These are phyloP conservation scores for Poeciliopsis infans DNA, from an alignment of 2,797 vertebrate species.

Conservation along the genomic window DNA sequence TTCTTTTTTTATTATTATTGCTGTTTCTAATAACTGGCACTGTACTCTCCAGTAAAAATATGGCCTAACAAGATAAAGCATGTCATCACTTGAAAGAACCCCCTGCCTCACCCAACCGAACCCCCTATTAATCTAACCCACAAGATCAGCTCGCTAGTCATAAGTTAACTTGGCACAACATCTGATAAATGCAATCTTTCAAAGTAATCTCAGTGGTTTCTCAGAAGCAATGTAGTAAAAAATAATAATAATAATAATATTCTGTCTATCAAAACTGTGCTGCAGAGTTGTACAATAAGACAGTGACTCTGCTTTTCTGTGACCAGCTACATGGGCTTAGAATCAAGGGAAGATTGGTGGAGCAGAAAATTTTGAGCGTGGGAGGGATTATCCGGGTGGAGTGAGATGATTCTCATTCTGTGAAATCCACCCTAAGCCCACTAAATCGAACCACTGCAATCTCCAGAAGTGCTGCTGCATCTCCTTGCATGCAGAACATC, in stretches of 20 bases:
- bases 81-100: slow-evolving; percentile 66
- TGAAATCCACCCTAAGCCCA: slow-evolving; percentile 55
- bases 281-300: slow-evolving; percentile 26
- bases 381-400: slow-evolving; percentile 57
- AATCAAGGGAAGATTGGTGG: slow-evolving; percentile 26
- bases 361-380: slow-evolving; percentile 48
- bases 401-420: slow-evolving; percentile 57
- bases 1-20: slow-evolving; percentile 37
- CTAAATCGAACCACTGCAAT: slow-evolving; percentile 44
- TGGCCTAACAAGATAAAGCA: slow-evolving; percentile 63
- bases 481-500: slow-evolving; percentile 31
- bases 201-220: slow-evolving; percentile 56
- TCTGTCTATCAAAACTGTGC: slow-evolving; percentile 34
- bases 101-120: slow-evolving; percentile 19
- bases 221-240: slow-evolving; percentile 20
- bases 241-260: slow-evolving; percentile 15
- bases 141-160: slow-evolving; percentile 56
- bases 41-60: slow-evolving; percentile 35
- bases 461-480: slow-evolving; percentile 32
- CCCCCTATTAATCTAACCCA: slow-evolving; percentile 62
- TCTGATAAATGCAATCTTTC: slow-evolving; percentile 54
- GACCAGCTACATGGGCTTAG: slow-evolving; percentile 30
- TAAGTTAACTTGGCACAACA: slow-evolving; percentile 65
- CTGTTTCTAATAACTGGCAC: slow-evolving; percentile 39
- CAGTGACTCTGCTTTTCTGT: slow-evolving; percentile 4